A percentile compares a stretch with the other conserved stretches of the same genome.
Conservation (phyloP, 2,113 vertebrate genomes). For the Oncorhynchus clarkii region DNA sequence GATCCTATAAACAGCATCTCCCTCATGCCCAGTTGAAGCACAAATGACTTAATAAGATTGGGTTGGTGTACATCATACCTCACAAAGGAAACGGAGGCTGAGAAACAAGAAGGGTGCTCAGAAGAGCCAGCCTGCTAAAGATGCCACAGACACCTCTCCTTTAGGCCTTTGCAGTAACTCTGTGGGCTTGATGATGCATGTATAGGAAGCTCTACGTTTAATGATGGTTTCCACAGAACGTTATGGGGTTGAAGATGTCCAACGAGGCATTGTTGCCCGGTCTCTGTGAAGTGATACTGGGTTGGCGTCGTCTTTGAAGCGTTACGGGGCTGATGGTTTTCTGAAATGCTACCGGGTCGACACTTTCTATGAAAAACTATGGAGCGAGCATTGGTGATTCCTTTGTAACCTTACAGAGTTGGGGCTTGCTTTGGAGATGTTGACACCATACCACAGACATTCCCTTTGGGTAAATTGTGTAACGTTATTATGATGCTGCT, state of each 20-base stretch:
- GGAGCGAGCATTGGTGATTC: not conserved
- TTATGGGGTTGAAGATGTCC: not conserved
- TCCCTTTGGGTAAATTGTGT: not conserved
- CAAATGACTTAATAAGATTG: constrained; percentile 11
- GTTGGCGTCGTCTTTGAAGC: not conserved
- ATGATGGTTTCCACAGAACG: not conserved
- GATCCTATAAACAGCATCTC: not conserved
- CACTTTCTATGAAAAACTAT: too few species aligned
- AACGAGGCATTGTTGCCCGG: not conserved
- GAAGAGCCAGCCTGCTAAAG: not conserved
- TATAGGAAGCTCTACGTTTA: not conserved
- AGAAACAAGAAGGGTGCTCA: not conserved
- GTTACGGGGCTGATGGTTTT: not conserved
- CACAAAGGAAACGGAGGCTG: not conserved
- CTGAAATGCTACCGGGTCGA: not conserved
- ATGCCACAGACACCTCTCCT: not conserved
- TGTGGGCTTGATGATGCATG: not conserved
- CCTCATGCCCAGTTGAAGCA: constrained; percentile 9
- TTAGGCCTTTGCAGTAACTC: not conserved
- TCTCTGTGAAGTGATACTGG: not conserved
- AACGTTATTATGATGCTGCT: not conserved
- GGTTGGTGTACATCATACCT: not conserved
- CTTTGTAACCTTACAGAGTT: not conserved
- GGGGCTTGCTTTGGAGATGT: not conserved
- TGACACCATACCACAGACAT: not conserved